Percentiles rank a stretch among this genome's conserved stretches.
Conservation (phyloP, 2,797 vertebrate genomes). For the Lepilemur septentrionalis region DNA sequence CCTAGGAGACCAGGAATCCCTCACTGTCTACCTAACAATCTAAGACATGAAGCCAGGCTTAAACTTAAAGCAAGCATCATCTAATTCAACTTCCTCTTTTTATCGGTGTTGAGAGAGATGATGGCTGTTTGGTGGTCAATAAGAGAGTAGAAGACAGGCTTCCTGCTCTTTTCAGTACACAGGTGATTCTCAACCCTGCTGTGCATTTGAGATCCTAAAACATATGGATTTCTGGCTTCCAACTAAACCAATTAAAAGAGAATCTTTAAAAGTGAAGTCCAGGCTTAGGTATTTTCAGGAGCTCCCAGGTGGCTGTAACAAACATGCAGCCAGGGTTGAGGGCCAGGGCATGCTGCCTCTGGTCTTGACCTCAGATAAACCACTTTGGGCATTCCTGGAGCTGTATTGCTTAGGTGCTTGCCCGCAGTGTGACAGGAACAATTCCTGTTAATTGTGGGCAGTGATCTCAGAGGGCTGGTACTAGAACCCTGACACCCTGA, state of each 20-base stretch:
- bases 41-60: not conserved
- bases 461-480: not conserved
- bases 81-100: not conserved
- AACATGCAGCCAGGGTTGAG: not conserved
- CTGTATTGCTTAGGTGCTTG: not conserved
- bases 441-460: not conserved
- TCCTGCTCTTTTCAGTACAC: not conserved
- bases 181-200: not conserved
- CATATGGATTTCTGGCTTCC: not conserved
- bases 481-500: not conserved
- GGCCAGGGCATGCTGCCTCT: not conserved
- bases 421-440: not conserved
- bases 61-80: not conserved
- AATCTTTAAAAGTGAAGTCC: not conserved
- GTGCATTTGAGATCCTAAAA: not conserved
- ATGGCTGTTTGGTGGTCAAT: not conserved
- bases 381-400: not conserved
- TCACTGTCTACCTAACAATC: too few species aligned
- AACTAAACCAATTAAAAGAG: not conserved
- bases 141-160: not conserved
- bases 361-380: not conserved
- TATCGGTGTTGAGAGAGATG: not conserved
- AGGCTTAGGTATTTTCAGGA: not conserved
- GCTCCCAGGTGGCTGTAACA: not conserved
- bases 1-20: too few species aligned